Evolutionary conservation across 2,888 invertebrate species (phyloP).

Genomic region (Scaptomyza parva): DNA sequence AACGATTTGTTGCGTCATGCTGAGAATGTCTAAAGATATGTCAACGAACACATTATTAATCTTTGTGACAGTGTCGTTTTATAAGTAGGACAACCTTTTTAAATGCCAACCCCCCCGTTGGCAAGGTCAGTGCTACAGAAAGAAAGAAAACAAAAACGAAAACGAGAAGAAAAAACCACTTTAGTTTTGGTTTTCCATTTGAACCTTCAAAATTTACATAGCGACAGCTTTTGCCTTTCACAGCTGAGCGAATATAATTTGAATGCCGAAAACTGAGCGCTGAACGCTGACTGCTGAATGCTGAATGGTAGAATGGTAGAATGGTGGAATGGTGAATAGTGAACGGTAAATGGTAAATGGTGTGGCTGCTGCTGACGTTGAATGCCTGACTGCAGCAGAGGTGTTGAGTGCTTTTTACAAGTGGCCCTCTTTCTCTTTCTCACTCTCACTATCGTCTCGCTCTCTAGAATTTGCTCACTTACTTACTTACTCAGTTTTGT

Average conservation of each 20-base stretch:
- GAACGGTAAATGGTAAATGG: conserved; percentile 2
- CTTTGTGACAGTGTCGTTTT: conserved; percentile 1
- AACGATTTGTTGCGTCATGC: conserved; percentile 9
- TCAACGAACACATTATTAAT: conserved; percentile 1
- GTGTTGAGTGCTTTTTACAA: conserved; percentile 45
- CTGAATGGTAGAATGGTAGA: conserved; percentile 3
- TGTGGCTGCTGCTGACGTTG: conserved; percentile 5
- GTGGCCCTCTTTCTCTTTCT: conserved; percentile 14
- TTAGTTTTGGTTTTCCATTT: conserved; percentile 13
- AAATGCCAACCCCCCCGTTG: conserved; percentile 3
- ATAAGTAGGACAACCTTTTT: not conserved
- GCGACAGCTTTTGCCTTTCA: conserved; percentile 37
- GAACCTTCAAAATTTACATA: conserved; percentile 10
- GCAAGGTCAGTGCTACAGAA: conserved; percentile 23
- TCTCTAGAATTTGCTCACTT: conserved; percentile 10
- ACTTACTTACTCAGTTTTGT: conserved; percentile 27
- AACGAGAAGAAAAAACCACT: conserved; percentile 9
- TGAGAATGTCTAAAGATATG: not conserved
- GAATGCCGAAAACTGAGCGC: conserved; percentile 33
- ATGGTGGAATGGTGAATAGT: conserved; percentile 4
- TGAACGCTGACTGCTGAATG: conserved; percentile 10
- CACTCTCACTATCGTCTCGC: not conserved
- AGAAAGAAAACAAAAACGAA: not conserved
- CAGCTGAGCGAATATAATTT: conserved; percentile 44
- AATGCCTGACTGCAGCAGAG: conserved; percentile 15